Evolutionary conservation across 2,113 vertebrate genomes (phyloP).

Genomic region (Bufo bufo): DNA sequence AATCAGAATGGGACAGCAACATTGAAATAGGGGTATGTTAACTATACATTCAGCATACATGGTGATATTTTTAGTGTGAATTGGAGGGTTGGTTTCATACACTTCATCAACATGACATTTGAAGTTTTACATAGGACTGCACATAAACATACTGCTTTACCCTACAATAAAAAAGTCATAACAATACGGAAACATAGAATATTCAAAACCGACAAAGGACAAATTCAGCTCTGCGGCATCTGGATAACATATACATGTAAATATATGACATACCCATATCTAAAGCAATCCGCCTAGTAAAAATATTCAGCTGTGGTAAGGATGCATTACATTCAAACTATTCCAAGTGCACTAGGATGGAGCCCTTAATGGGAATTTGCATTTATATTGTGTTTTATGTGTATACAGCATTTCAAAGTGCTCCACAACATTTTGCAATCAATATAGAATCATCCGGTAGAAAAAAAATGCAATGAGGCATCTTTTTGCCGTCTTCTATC

Average conservation of each 20-base stretch:
- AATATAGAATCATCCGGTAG: conserved; percentile 37
- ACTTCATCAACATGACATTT: neutral
- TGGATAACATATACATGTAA: neutral
- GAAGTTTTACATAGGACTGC: neutral
- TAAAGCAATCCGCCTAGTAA: neutral
- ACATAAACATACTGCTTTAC: neutral
- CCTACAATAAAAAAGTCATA: neutral
- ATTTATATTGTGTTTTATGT: conserved; percentile 50
- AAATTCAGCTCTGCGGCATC: neutral
- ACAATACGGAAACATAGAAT: neutral
- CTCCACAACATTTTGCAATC: conserved; percentile 37
- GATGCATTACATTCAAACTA: conserved; percentile 8
- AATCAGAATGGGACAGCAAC: too few relatives aligned
- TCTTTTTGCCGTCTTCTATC: conserved; percentile 15
- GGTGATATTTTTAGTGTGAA: too few relatives aligned
- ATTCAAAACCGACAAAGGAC: neutral
- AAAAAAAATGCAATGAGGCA: conserved; percentile 36
- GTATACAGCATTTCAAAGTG: conserved; percentile 38
- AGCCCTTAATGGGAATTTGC: conserved; percentile 40
- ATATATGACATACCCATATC: neutral
- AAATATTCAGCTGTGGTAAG: conserved; percentile 11
- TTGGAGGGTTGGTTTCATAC: neutral
- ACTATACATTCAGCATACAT: too few relatives aligned
- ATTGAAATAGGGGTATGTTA: too few relatives aligned
- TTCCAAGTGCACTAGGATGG: conserved; percentile 10